Conservation (phyloP, 1,140 invertebrate genomes). For the Anagrus nilaparvatae region DNA sequence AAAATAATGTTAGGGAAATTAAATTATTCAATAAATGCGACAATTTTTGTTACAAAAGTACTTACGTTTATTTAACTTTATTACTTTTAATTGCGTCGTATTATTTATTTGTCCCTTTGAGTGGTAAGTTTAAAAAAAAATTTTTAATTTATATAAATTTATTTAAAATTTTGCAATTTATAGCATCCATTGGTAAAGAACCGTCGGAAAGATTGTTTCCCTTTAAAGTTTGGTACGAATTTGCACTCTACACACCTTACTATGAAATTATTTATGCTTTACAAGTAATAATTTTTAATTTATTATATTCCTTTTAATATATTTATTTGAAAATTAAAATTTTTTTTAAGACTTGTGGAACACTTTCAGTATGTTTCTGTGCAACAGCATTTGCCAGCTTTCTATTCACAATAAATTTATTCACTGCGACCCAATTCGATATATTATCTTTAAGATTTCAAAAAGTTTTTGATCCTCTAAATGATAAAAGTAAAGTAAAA, state of each 20-base stretch:
- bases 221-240: constrained; percentile 20
- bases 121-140: constrained; percentile 18
- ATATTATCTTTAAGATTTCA: constrained; percentile 20
- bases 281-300: no score
- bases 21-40: constrained; percentile 20
- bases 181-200: no score
- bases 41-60: constrained; percentile 9
- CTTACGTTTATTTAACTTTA: constrained; percentile 8
- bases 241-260: constrained; percentile 21
- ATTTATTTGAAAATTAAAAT: neutral
- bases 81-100: constrained; percentile 16
- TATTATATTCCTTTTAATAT: constrained; percentile 1
- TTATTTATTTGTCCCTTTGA: constrained; percentile 19
- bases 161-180: no score
- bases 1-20: constrained; percentile 14
- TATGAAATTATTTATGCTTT: constrained; percentile 21
- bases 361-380: constrained; percentile 14
- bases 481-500: neutral
- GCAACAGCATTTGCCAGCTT: constrained; percentile 17
- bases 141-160: no score
- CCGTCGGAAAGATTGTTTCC: constrained; percentile 19
- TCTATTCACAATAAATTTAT: constrained; percentile 19
- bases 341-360: constrained; percentile 15
- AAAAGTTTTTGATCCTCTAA: constrained; percentile 7
- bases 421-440: constrained; percentile 21